phyloP scores from a whole-genome alignment of 2,113 vertebrate genomes.

The Carlito syrichta region DNA sequence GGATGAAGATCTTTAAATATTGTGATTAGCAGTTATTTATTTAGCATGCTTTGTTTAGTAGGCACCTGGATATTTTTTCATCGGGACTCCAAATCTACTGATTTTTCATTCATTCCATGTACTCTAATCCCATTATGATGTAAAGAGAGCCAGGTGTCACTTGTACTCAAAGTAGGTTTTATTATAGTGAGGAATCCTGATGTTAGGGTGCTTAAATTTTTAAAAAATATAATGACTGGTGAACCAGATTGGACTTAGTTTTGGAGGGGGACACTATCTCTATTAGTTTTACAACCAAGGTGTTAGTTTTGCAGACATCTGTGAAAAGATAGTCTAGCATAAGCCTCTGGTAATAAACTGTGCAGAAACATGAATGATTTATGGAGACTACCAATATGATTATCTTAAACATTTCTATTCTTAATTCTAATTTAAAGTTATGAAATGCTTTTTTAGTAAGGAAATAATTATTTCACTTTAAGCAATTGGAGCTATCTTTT shows the following conservation, averaged over 20 bases:
- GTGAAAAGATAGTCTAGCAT: background rate
- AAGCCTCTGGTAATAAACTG: background rate
- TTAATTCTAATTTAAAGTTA: background rate
- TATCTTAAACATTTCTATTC: constrained; percentile 17
- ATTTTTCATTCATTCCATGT: background rate
- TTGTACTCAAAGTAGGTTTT: fast-evolving
- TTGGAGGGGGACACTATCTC: background rate
- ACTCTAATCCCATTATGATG: background rate
- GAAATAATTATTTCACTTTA: background rate
- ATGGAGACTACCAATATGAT: background rate
- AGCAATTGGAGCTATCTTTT: background rate
- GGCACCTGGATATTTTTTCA: background rate
- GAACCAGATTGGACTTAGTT: background rate
- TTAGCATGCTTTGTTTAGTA: background rate
- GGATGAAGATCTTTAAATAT: background rate
- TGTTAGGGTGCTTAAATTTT: background rate
- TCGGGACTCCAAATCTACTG: background rate
- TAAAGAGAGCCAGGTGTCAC: background rate
- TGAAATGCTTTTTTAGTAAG: background rate
- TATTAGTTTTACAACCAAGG: background rate
- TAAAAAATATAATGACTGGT: background rate
- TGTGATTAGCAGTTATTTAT: background rate
- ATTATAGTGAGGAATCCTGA: background rate
- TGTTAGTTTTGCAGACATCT: background rate
- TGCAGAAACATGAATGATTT: background rate